Evolutionary conservation across 1,140 invertebrate species (phyloP).

Genomic region (Mizuhopecten yessoensis): DNA sequence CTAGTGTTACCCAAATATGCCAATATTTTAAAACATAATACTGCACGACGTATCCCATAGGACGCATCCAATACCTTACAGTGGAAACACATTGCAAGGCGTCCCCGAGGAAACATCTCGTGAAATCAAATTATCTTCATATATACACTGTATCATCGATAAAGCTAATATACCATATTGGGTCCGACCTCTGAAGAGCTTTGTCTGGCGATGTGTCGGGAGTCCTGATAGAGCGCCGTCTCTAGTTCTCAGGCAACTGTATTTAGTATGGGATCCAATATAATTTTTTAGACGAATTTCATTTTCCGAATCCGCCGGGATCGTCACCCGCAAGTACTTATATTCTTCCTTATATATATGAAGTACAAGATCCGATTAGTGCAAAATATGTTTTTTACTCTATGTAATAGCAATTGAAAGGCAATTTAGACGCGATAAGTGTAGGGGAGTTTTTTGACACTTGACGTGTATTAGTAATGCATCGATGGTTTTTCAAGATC

Average conservation of each 20-base stretch:
- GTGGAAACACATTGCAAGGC: background rate
- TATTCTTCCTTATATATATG: background rate
- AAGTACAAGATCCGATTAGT: background rate
- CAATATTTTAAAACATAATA: background rate
- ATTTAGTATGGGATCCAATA: background rate
- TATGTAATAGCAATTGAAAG: background rate
- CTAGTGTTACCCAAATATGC: constrained; percentile 1
- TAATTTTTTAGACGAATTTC: background rate
- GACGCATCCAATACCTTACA: background rate
- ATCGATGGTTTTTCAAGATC: too few relatives aligned
- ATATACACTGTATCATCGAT: constrained; percentile 8
- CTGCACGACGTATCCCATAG: background rate
- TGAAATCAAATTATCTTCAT: constrained; percentile 40
- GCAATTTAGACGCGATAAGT: too few relatives aligned
- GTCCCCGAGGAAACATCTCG: background rate
- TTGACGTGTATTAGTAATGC: too few relatives aligned
- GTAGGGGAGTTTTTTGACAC: too few relatives aligned
- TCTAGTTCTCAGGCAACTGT: background rate
- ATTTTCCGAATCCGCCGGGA: background rate
- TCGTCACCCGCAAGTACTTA: background rate
- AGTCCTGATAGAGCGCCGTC: background rate
- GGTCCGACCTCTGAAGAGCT: background rate
- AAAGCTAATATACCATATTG: constrained; percentile 35
- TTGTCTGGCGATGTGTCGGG: constrained; percentile 23
- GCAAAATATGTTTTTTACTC: background rate